Evolutionary conservation across 2,113 vertebrate genomes (phyloP).

Genomic region (Chionodraco myersi): DNA sequence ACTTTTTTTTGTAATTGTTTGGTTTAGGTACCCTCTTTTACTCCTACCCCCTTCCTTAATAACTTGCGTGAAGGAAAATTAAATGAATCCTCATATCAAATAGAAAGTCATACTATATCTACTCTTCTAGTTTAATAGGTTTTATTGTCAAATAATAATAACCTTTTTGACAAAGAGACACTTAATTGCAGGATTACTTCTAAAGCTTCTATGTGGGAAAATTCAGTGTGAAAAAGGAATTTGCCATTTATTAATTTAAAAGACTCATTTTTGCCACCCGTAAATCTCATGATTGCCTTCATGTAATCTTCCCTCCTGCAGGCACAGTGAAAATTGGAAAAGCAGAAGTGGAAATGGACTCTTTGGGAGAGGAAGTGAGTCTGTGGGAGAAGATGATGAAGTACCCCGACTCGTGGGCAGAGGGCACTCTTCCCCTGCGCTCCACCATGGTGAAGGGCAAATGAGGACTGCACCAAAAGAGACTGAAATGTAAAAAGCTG

Average conservation of each 20-base stretch:
- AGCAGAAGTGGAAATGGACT: slow-evolving; percentile 92
- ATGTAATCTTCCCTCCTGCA: slow-evolving; percentile 67
- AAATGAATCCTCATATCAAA: background rate
- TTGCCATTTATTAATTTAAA: background rate
- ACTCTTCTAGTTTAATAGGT: background rate
- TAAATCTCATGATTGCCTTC: background rate
- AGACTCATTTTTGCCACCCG: background rate
- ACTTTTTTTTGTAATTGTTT: no score
- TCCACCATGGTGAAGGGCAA: slow-evolving; percentile 89
- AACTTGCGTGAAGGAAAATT: no score
- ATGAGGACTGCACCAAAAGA: slow-evolving; percentile 68
- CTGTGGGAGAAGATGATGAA: slow-evolving; percentile 97
- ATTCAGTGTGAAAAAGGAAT: background rate
- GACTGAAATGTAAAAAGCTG: background rate
- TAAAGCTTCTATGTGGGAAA: background rate
- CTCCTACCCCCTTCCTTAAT: no score
- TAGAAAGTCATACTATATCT: background rate
- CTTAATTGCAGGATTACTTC: slow-evolving; percentile 3
- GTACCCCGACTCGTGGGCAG: slow-evolving; percentile 96
- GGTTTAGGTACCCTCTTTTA: no score
- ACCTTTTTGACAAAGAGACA: background rate
- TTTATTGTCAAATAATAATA: slow-evolving; percentile 4
- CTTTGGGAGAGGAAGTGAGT: slow-evolving; percentile 90
- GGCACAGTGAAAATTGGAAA: slow-evolving; percentile 85
- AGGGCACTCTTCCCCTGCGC: slow-evolving; percentile 93